Percentiles rank a stretch among this genome's conserved stretches.
Conservation (phyloP, 2,888 invertebrate species). For the Deroplatys truncata region DNA sequence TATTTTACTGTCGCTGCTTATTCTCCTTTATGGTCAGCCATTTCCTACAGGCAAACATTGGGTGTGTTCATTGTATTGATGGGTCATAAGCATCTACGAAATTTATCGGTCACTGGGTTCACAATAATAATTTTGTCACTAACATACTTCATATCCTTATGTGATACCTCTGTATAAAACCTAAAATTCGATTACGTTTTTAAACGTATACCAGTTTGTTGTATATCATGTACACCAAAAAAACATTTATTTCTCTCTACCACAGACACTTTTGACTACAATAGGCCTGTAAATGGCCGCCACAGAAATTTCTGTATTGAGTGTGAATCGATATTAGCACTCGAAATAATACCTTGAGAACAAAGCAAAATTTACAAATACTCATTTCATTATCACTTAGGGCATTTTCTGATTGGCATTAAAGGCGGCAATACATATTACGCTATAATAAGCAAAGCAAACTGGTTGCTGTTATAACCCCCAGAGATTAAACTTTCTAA, state of each 20-base stretch:
- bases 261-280: neutral
- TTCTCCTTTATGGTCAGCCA: constrained; percentile 16
- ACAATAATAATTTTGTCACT: neutral
- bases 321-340: neutral
- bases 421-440: too few relatives aligned
- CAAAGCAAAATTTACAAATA: too few relatives aligned
- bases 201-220: neutral
- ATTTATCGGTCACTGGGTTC: neutral
- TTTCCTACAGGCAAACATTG: constrained; percentile 21
- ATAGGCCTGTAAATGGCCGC: neutral
- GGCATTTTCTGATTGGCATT: too few relatives aligned
- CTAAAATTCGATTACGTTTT: neutral
- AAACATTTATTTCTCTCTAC: neutral
- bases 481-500: too few relatives aligned
- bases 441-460: too few relatives aligned
- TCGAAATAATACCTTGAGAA: too few relatives aligned
- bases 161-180: neutral
- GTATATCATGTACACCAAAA: neutral
- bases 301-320: neutral
- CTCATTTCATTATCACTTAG: too few relatives aligned
- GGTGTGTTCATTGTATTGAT: constrained; percentile 18
- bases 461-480: too few relatives aligned
- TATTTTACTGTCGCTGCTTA: constrained; percentile 5
- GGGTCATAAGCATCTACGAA: neutral
- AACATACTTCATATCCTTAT: neutral